These are phyloP conservation scores for Pollimyrus isidori DNA, from an alignment of 2,113 vertebrate genomes.

Conservation along the genomic window DNA sequence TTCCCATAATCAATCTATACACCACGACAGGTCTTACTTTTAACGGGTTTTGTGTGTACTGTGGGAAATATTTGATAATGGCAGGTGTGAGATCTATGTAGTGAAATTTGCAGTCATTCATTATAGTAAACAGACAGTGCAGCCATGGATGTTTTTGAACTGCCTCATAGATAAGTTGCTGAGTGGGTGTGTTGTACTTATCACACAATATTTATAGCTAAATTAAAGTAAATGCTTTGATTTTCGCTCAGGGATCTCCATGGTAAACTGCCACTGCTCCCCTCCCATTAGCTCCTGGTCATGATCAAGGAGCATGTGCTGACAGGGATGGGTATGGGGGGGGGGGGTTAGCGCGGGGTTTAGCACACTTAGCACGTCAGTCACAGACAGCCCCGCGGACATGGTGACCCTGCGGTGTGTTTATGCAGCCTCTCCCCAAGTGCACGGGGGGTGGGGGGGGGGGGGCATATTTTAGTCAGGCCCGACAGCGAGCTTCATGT, in stretches of 20 bases:
- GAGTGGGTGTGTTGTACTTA: background rate
- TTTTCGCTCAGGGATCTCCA: background rate
- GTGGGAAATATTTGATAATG: background rate
- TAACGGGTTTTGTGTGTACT: background rate
- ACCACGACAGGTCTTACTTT: background rate
- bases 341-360: background rate
- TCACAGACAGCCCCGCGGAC: background rate
- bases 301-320: background rate
- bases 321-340: background rate
- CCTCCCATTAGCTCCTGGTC: background rate
- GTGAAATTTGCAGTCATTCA: background rate
- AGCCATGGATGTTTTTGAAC: background rate
- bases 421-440: conserved; percentile 4
- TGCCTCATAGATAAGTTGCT: background rate
- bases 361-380: background rate
- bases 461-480: background rate
- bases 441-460: background rate
- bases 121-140: background rate
- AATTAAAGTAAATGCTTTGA: background rate
- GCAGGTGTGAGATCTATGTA: background rate
- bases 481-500: background rate
- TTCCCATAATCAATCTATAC: background rate
- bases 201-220: background rate
- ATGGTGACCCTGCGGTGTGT: background rate
- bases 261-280: background rate